phyloP scores from a whole-genome alignment of 2,113 vertebrate genomes.

The Saimiri boliviensis region DNA sequence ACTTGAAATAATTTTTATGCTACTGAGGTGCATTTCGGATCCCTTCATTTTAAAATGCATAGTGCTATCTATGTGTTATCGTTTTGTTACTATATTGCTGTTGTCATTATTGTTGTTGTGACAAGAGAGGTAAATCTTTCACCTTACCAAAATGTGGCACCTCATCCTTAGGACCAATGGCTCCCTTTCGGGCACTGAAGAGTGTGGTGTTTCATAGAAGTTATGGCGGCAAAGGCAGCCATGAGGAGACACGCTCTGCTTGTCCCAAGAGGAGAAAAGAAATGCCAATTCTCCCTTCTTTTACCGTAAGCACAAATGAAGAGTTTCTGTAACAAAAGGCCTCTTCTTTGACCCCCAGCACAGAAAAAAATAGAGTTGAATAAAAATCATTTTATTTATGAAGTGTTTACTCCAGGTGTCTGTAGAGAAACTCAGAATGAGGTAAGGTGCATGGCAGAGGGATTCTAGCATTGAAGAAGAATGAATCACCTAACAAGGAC shows the following conservation, averaged over 20 bases:
- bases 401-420: not conserved
- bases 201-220: not conserved
- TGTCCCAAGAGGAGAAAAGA: not conserved
- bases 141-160: not conserved
- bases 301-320: not conserved
- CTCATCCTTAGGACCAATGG: not conserved
- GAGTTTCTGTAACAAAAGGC: not conserved
- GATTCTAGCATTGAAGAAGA: not conserved
- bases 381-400: constrained; percentile 18
- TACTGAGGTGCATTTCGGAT: not conserved
- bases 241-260: not conserved
- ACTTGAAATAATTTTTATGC: not conserved
- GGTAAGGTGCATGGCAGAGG: not conserved
- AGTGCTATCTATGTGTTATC: not conserved
- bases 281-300: not conserved
- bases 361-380: not conserved
- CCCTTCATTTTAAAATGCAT: not conserved
- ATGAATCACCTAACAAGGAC: not conserved
- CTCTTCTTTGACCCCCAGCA: not conserved
- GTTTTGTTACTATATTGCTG: not conserved
- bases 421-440: not conserved
- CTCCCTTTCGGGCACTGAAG: not conserved
- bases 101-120: not conserved
- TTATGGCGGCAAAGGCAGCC: not conserved
- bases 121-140: not conserved